Conservation (phyloP, 2,797 vertebrate species). For the Ambastaia sidthimunki region DNA sequence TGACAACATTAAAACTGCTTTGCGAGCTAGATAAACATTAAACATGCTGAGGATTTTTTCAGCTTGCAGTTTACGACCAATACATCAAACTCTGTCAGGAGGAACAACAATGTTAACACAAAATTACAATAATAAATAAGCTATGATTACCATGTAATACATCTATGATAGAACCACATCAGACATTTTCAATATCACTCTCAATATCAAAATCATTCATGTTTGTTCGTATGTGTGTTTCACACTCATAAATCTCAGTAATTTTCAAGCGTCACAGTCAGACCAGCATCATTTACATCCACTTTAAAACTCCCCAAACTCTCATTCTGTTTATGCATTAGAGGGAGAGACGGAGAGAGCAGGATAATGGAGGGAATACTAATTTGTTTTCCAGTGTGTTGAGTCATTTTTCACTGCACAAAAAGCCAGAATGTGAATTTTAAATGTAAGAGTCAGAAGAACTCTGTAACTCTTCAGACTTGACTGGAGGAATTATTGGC, state of each 20-base stretch:
- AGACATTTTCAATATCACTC: not conserved
- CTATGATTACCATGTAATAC: not conserved
- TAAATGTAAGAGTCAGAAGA: slow-evolving; percentile 57
- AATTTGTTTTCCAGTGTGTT: slow-evolving; percentile 49
- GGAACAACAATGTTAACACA: not conserved
- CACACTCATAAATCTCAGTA: slow-evolving; percentile 74
- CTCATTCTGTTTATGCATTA: slow-evolving; percentile 86
- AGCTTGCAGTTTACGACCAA: not conserved
- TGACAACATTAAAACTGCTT: too few species aligned
- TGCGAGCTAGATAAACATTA: too few species aligned
- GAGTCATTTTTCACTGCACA: slow-evolving; percentile 41
- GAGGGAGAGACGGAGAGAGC: slow-evolving; percentile 75
- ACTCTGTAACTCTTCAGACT: slow-evolving; percentile 39
- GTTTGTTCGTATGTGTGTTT: slow-evolving; percentile 24
- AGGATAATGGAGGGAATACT: slow-evolving; percentile 42
- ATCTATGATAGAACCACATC: not conserved
- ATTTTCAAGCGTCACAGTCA: slow-evolving; percentile 70
- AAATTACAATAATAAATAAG: not conserved
- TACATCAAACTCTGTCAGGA: not conserved
- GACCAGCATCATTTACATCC: slow-evolving; percentile 84
- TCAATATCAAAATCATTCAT: not conserved
- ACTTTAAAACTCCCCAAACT: slow-evolving; percentile 79
- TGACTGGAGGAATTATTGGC: not conserved
- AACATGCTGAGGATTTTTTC: too few species aligned
- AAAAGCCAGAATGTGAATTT: slow-evolving; percentile 61